Evolutionary conservation across 2,888 invertebrate species (phyloP), one percentile per base, ranked within the genome.

Genomic region (Bursaphelenchus okinawaensis): DNA sequence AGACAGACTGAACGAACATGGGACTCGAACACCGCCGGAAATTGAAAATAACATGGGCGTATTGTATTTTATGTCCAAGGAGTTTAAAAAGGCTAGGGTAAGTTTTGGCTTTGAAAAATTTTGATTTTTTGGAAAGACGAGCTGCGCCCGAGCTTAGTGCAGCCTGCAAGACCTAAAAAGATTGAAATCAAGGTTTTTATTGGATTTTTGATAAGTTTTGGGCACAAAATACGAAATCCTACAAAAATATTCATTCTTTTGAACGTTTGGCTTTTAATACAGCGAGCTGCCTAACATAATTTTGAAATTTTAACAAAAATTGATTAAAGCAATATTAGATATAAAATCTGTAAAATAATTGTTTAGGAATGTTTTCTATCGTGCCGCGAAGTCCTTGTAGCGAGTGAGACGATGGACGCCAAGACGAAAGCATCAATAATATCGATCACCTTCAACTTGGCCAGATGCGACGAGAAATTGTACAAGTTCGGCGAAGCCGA

Each of bases 31-130:
- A 63, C 96, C 96, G 0, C 92, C 96, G 0, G 98, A 99, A 85
- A 94, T 99, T 79, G 86, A 93, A 40, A 98, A 96, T 85, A 99
- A 99, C 84, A 92, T 98, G 0, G 95, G 92, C 0, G 91, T 95
- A 0, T 85, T 98, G 24, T 91, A 96, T 84, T 86, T 82, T 77
- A 88, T 93, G 57, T 87, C 95, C 65, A 90, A 90, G 4, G 92
- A 93, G 84, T 87, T 91, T 61, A 88, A 89, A 69, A 90, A 93
- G 81, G 92, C 96, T 0, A 90, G 90, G 83, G 85, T 84, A 65
- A 16, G 57, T 58, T 26, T 74, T 68, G 54, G 7, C 19, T 52
- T 20, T n/a, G 8, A 19, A n/a, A n/a, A n/a, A n/a, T n/a, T n/a
- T n/a, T n/a, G n/a, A n/a, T n/a, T n/a, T n/a, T n/a, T n/a, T n/a